Percentiles rank a stretch among this genome's conserved stretches.
These are phyloP conservation scores for Coranthus polyacanthus DNA, from an alignment of 2,797 vertebrate species.

Conservation along the genomic window DNA sequence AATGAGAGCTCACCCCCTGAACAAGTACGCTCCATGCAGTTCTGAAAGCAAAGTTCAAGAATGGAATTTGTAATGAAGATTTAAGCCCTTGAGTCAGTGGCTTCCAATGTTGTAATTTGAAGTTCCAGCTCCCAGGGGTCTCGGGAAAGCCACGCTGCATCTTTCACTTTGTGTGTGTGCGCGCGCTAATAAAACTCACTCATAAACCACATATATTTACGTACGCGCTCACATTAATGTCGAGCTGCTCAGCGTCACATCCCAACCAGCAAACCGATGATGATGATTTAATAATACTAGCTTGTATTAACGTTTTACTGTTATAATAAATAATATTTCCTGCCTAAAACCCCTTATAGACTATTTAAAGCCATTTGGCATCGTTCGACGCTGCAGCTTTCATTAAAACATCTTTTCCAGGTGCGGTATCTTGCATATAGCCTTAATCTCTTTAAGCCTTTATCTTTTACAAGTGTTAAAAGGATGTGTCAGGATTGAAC, in stretches of 20 bases:
- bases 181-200: not conserved
- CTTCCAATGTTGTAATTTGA: conserved; percentile 15
- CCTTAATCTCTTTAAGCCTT: no score
- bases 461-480: no score
- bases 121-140: conserved; percentile 8
- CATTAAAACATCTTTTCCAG: no score
- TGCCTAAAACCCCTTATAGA: no score
- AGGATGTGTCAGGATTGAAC: not conserved
- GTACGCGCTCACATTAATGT: not conserved
- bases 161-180: not conserved
- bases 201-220: conserved; percentile 3
- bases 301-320: no score
- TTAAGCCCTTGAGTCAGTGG: not conserved
- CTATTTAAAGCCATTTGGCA: no score
- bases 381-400: no score
- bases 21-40: conserved; percentile 16
- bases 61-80: conserved; percentile 38
- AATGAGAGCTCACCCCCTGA: conserved; percentile 30
- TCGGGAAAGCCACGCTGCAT: not conserved
- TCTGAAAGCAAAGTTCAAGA: conserved; percentile 38
- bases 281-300: no score
- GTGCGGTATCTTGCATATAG: no score
- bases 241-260: not conserved
- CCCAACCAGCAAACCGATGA: not conserved
- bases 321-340: no score